phyloP scores from a whole-genome alignment of 2,888 invertebrate genomes.

The Trimorus sp. region DNA sequence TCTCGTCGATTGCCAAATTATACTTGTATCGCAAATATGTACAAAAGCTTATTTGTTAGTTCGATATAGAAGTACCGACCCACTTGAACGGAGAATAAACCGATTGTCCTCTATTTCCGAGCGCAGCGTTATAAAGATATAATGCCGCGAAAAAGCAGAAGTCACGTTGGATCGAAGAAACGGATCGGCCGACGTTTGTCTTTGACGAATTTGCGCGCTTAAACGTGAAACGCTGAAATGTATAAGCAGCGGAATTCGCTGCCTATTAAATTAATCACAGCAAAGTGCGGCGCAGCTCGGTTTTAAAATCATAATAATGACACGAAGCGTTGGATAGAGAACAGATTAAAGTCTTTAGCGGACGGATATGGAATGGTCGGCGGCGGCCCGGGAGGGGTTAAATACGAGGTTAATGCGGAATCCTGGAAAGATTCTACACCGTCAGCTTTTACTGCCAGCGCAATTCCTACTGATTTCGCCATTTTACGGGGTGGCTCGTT shows the following conservation, averaged over 20 bases:
- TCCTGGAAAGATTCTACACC: slow-evolving; percentile 66
- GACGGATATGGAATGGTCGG: slow-evolving; percentile 56
- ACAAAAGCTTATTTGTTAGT: too few species aligned
- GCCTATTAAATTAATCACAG: slow-evolving; percentile 52
- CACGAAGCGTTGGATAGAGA: slow-evolving; percentile 54
- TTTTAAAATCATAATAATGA: slow-evolving; percentile 61
- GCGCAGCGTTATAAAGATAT: too few species aligned
- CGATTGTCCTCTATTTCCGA: too few species aligned
- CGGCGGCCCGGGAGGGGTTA: slow-evolving; percentile 55
- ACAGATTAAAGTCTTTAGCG: slow-evolving; percentile 64
- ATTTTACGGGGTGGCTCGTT: slow-evolving; percentile 64
- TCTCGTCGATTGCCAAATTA: too few species aligned
- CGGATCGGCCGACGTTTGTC: too few species aligned
- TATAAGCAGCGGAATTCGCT: slow-evolving; percentile 24
- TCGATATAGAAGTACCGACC: too few species aligned
- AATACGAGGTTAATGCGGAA: slow-evolving; percentile 63
- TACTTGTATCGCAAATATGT: too few species aligned
- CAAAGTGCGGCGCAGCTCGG: slow-evolving; percentile 42
- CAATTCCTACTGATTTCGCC: slow-evolving; percentile 64
- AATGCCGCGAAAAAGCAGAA: too few species aligned
- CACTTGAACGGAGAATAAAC: too few species aligned
- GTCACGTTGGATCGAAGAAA: too few species aligned
- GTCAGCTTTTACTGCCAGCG: slow-evolving; percentile 68
- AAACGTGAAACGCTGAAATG: slow-evolving; percentile 12
- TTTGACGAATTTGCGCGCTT: slow-evolving; percentile 23